Percentiles rank a stretch among this genome's conserved stretches.
These are phyloP conservation scores for Beaufortia kweichowensis DNA, from an alignment of 2,113 vertebrate species.

Conservation along the genomic window DNA sequence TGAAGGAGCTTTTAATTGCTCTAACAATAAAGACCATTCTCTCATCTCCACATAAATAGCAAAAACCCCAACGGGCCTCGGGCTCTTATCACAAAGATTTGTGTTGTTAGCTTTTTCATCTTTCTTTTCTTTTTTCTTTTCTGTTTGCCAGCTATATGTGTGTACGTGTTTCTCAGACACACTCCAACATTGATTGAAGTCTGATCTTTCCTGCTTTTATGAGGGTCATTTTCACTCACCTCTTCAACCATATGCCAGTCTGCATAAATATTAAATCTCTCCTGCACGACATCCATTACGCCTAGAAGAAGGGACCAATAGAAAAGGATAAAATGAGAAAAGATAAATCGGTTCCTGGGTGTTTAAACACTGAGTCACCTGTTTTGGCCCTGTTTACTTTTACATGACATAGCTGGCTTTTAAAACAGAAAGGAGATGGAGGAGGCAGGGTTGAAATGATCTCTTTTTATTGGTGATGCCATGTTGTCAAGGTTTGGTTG, in stretches of 20 bases:
- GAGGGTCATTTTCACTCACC: constrained; percentile 28
- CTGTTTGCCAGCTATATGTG: not conserved
- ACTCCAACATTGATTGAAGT: not conserved
- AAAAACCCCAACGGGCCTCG: not conserved
- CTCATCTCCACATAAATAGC: constrained; percentile 24
- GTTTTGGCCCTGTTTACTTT: not conserved
- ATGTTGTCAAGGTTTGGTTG: not conserved
- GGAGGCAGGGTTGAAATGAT: not conserved
- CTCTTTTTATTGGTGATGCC: not conserved
- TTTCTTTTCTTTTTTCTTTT: constrained; percentile 38
- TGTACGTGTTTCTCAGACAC: constrained; percentile 14
- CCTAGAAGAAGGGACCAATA: constrained; percentile 9
- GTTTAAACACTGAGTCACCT: constrained; percentile 2
- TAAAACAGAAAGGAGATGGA: constrained; percentile 5
- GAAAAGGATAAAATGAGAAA: constrained; percentile 16
- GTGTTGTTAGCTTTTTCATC: constrained; percentile 29
- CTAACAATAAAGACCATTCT: constrained; percentile 9
- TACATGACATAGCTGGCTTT: constrained; percentile 26
- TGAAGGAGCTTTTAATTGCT: constrained; percentile 26
- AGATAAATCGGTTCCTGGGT: constrained; percentile 20
- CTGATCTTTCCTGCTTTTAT: constrained; percentile 25
- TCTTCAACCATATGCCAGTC: constrained; percentile 15
- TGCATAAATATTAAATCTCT: constrained; percentile 37
- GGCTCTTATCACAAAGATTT: constrained; percentile 45
- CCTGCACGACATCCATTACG: constrained; percentile 17